These are phyloP conservation scores for Heliconius sara DNA, from an alignment of 2,888 invertebrate genomes.

Conservation along the genomic window DNA sequence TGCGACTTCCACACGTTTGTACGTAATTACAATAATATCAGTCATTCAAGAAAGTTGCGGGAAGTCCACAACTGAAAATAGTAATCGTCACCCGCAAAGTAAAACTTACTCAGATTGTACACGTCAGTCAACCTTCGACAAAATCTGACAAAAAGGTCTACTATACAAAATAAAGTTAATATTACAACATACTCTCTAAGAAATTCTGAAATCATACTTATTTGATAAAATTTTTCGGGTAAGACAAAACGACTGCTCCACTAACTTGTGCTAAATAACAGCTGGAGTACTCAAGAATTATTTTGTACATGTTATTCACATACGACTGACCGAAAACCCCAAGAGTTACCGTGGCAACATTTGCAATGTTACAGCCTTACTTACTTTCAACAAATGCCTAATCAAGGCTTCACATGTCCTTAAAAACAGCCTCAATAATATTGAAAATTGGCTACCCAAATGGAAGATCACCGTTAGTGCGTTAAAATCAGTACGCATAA, in stretches of 20 bases:
- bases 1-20: too few species aligned
- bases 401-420: too few species aligned
- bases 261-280: background rate
- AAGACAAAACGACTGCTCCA: background rate
- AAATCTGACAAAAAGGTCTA: background rate
- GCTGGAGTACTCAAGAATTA: background rate
- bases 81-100: too few species aligned
- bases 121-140: too few species aligned
- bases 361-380: background rate
- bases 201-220: background rate
- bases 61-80: too few species aligned
- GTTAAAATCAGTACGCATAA: background rate
- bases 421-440: background rate
- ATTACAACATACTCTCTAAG: background rate
- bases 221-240: background rate
- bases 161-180: background rate
- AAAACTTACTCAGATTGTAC: too few species aligned
- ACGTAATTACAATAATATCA: too few species aligned
- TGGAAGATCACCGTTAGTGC: background rate
- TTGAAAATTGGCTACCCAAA: background rate
- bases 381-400: background rate
- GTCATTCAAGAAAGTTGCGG: too few species aligned
- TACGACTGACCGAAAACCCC: background rate
- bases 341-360: background rate
- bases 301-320: background rate